Evolutionary conservation across 2,797 vertebrate species (phyloP), one percentile per base, ranked within the genome.

Genomic region (Cetoscarus ocellatus): DNA sequence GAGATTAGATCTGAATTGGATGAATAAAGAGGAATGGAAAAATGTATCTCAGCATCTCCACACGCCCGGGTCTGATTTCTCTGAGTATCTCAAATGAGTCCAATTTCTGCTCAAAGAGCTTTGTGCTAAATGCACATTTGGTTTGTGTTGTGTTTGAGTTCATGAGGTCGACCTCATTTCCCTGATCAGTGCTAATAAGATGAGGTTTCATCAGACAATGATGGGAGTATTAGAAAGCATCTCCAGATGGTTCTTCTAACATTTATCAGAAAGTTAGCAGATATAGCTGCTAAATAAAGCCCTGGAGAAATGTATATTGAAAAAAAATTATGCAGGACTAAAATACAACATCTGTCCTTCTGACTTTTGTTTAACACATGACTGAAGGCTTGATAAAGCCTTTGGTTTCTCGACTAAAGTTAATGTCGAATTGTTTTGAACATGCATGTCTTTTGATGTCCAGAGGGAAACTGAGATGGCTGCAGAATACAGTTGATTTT

Each of bases 111-210:
- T 56, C 58, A 45, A 62, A 72, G 75, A 86, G 81, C 67, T 80
- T 87, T 87, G 74, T 54, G 80, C 84, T 89, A 69, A 88, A 82
- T 64, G 72, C 86, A 84, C 87, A 91, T 92, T 93, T 92, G 91
- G 86, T 91, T 93, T 91, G 77, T 77, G 86, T 91, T 92, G 61
- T 71, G 61, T 79, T 56, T 73, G 78, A 88, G 86, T 88, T 85
- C 86, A 88, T 63, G 42, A 85, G 84, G 85, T 89, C 79, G 88
- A 44, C 80, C 51, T 80, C 66, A 84, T 81, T 77, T 76, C 63
- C 68, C 69, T 86, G 86, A 88, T 87, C 71, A 84, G 73, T 52
- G 79, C 62, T 85, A 87, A 90, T 89, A 72, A 86, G 80, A 88
- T 72, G 61, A 70, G 43, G 69, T 82, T 82, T 86, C 72, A 78